Evolutionary conservation across 1,140 invertebrate genomes (phyloP), one percentile per base, ranked within the genome.

Genomic region (Argopecten irradians): DNA sequence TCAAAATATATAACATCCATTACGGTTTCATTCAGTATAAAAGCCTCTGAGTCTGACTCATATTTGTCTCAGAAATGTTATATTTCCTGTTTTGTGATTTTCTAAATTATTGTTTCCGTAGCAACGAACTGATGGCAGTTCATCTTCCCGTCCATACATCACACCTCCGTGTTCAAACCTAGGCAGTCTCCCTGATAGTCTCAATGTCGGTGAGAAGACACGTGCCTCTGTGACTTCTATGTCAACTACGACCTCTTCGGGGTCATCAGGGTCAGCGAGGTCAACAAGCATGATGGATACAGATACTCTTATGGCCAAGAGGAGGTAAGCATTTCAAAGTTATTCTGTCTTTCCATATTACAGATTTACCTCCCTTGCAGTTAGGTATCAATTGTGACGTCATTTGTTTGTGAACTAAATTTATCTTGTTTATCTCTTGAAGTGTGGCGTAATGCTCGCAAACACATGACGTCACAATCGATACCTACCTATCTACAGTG

Each of bases 221-320:
- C 89, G 90, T 14, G 92, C 86, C 83, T 93, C 93, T 9, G 39
- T 92, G 34, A 92, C 93, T 0, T 93, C 93, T 3, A 88, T 89
- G 41, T 92, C 91, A 16, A 89, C 91, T 13, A 91, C 90, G 0
- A 92, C 92, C 5, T 89, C 90, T 3, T 92, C 91, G 2, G 89
- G 91, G 35, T 90, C 89, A 83, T 85, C 90, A 34, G 87, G 90
- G 84, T 90, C 90, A 83, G 86, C 87, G 39, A 88, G 86, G 90
- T 41, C 86, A 22, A 85, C 88, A 41, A 87, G 85, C 35, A 88
- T 93, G 92, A 87, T 96, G 92, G 97, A 97, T 91, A 94, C 96
- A 32, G 97, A 98, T 94, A 96, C 96, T 34, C 95, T 97, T 90
- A 96, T 97, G 92, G 96, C 97, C 13, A 98, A 98, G 94, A 97